Evolutionary conservation across 2,113 vertebrate genomes (phyloP), one percentile per base, ranked within the genome.

Genomic region (Antennarius striatus): DNA sequence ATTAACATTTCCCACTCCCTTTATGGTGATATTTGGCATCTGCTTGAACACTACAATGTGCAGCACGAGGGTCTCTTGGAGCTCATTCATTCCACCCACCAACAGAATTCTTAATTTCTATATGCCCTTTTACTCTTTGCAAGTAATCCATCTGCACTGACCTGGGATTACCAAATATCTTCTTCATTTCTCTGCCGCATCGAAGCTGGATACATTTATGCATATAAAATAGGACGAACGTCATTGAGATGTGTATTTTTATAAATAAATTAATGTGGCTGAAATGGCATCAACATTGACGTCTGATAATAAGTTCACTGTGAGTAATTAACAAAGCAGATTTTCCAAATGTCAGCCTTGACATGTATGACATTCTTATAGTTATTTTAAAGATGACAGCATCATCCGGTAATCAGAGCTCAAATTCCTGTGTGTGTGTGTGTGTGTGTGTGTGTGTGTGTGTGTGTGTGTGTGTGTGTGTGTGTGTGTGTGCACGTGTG

Each of bases 71-170:
- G 69, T 87, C 79, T 79, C 63, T 43, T 15, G 16, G 22, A 71
- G 77, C 46, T 73, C 46, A 46, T 82, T 74, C 54, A 50, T 70
- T 82, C 78, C 77, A 62, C 80, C 80, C 80, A 82, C 75, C 12
- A 68, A 42, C 66, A 63, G n/a, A 43, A 57, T 56, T 36, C 47
- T 54, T 45, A 16, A 13, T 68, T 76, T 64, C 63, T 53, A 59
- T 63, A 76, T 63, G 60, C 63, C 56, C 55, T 57, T 78, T 75
- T 50, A 63, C 54, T 75, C 64, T 77, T 60, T 52, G 67, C 49
- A 4, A 68, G 54, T 39, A 56, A 53, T 36, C 46, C 22, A 30
- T 69, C 62, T 68, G 52, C 8, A 39, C 59, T 60, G 56, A 72
- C 59, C 56, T 51, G 47, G 71, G 53, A 66, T 46, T 3, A 65